phyloP scores from a whole-genome alignment of 2,888 invertebrate species.

The Pollenia amentaria region DNA sequence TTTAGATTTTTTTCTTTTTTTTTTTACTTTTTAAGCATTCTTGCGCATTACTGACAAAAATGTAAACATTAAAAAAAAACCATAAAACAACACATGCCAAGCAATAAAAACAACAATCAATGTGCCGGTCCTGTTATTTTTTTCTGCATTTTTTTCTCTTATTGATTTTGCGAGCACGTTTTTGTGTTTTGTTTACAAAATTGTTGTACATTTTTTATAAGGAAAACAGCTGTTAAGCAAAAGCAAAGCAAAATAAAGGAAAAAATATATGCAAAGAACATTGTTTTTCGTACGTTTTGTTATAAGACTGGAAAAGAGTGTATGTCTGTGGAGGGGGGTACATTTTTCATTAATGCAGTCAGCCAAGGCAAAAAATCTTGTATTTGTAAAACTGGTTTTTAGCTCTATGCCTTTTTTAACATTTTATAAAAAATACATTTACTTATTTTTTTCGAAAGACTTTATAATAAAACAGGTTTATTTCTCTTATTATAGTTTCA shows the following conservation, averaged over 20 bases:
- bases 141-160: background rate
- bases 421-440: background rate
- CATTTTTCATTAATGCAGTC: conserved; percentile 28
- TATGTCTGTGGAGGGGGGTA: conserved; percentile 1
- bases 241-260: background rate
- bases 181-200: conserved; percentile 36
- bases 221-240: conserved; percentile 59
- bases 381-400: conserved; percentile 57
- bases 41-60: background rate
- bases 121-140: conserved; percentile 53
- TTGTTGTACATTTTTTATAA: conserved; percentile 16
- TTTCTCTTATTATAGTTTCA: conserved; percentile 61
- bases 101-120: background rate
- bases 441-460: conserved; percentile 27
- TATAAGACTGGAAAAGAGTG: background rate
- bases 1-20: no score
- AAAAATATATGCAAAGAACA: conserved; percentile 32
- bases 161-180: conserved; percentile 39
- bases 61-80: conserved; percentile 9
- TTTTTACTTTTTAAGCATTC: no score
- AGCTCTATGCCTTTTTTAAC: conserved; percentile 9
- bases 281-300: background rate
- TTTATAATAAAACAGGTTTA: conserved; percentile 63
- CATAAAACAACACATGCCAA: conserved; percentile 3
- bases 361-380: conserved; percentile 17